Evolutionary conservation across 92 coral and sea anemone species (phyloP).

Genomic region (Nematostella vectensis): DNA sequence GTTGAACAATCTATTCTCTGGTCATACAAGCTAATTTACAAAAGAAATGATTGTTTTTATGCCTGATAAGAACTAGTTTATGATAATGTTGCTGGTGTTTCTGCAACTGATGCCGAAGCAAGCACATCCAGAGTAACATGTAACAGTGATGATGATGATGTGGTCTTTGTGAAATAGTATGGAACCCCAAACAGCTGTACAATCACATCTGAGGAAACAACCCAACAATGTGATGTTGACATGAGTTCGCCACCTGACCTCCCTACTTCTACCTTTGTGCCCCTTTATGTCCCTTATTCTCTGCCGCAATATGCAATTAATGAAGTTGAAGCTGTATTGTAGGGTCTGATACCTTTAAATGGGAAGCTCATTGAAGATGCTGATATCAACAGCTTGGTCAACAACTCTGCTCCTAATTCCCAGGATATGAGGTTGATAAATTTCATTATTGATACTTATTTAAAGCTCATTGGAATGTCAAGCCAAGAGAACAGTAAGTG

Average conservation of each 20-base stretch:
- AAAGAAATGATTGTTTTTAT: no score
- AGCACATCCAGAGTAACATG: not conserved
- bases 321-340: not conserved
- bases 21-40: no score
- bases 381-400: not conserved
- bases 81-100: not conserved
- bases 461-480: not conserved
- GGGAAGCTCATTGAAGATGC: no score
- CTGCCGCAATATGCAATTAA: not conserved
- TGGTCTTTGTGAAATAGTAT: not conserved
- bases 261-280: not conserved
- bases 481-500: not conserved
- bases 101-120: conserved; percentile 11
- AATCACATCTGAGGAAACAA: not conserved
- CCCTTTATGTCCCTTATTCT: not conserved
- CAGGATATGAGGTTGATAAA: not conserved
- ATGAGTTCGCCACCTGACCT: not conserved
- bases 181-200: not conserved
- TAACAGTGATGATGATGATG: not conserved
- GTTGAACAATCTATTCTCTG: not conserved
- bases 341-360: not conserved
- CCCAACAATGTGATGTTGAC: not conserved
- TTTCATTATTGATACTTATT: not conserved
- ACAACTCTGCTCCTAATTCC: not conserved
- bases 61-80: no score